phyloP scores from a whole-genome alignment of 2,888 invertebrate species.

The Hypena proboscidalis region DNA sequence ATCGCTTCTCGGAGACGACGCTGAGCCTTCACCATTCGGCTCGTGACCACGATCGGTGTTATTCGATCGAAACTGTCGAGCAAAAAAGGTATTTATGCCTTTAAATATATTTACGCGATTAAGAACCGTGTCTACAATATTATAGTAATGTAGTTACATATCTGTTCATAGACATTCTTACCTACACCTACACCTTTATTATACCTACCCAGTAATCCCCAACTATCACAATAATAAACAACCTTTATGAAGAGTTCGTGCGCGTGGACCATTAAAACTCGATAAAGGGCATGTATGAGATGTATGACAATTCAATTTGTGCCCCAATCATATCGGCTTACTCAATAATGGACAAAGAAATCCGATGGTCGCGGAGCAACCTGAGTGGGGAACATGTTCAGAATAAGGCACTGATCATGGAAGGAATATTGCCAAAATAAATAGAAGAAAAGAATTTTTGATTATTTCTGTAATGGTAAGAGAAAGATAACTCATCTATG shows the following conservation, averaged over 20 bases:
- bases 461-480: too few species aligned
- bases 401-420: slow-evolving; percentile 31
- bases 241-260: slow-evolving; percentile 52
- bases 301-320: slow-evolving; percentile 82
- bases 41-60: too few species aligned
- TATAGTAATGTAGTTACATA: too few species aligned
- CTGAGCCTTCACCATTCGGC: too few species aligned
- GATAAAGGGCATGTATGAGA: slow-evolving; percentile 63
- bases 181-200: too few species aligned
- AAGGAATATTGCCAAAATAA: slow-evolving; percentile 4
- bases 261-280: slow-evolving; percentile 69
- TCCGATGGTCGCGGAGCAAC: slow-evolving; percentile 60
- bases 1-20: too few species aligned
- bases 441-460: slow-evolving; percentile 3
- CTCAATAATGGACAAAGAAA: slow-evolving; percentile 79
- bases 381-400: slow-evolving; percentile 44
- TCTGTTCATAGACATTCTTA: too few species aligned
- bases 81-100: too few species aligned
- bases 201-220: slow-evolving; percentile 4
- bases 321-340: slow-evolving; percentile 80
- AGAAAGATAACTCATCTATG: too few species aligned
- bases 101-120: too few species aligned
- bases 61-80: too few species aligned
- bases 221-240: slow-evolving; percentile 32
- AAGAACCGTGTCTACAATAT: too few species aligned